Base-by-base conservation (phyloP, 2,113 vertebrate genomes). In the Apteryx owenii region DNA sequence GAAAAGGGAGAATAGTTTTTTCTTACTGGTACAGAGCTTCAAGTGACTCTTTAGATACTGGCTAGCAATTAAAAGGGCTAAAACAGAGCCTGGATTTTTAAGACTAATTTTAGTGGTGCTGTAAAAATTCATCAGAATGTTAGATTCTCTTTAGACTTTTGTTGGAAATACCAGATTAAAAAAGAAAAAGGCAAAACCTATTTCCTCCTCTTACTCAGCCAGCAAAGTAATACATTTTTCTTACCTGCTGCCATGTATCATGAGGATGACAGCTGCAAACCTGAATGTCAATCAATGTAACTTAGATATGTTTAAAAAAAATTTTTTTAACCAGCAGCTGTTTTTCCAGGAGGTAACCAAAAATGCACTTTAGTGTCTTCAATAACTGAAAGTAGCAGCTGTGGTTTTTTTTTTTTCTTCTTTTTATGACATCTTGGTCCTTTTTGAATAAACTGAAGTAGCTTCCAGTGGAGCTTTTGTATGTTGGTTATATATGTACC, bases 361-460 rank as follows among this genome's bases (percentile, higher is more conserved):
- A 98, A 98, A 98, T 97, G 97, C 95, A 98, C 96, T 98, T 98
- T 98, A 98, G 96, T 94, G 95, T 96, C 87, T 97, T 97, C 22
- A 50, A 46, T 94, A 96, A 96, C 90, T 96, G 95, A 97, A 97
- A 97, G 93, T 95, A 86, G 97, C 97, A 96, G 95, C 96, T 97
- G 96, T 51, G 92, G 86, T 68, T 61, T 44, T 61, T 16, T 64
- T 51, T 71, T 36, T 93, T 89, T 70, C 61, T 56, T 61, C 15
- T 73, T 56, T 72, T 40, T 93, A 89, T 97, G 91, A 96, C 82
- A 97, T 78, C 78, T 97, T 87, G 90, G 95, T 97, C 97, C 96
- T 97, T 98, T 97, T 96, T 90, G 76, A 97, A 96, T 97, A 94
- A 97, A 97, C 85, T 91, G 88, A 97, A 98, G 96, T 98, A 97